A percentile compares a stretch with the other conserved stretches of the same genome.
These are phyloP conservation scores for Stigmatopora nigra DNA, from an alignment of 2,113 vertebrate genomes.

Conservation along the genomic window DNA sequence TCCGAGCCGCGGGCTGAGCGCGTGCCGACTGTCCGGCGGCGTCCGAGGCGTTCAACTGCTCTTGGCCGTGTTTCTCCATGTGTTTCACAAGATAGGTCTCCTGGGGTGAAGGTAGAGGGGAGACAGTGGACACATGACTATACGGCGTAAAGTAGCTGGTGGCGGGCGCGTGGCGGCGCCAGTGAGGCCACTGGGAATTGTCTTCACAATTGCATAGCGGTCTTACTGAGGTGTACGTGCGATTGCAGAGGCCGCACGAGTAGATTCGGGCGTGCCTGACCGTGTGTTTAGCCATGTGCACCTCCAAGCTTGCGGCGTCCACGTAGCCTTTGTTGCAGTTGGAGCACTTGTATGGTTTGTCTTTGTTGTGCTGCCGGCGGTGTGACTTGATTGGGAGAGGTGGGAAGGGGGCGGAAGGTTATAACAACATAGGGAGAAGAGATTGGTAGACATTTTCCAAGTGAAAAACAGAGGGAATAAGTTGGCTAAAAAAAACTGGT, in stretches of 20 bases:
- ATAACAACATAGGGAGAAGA: not conserved
- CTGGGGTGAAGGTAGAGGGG: constrained; percentile 67
- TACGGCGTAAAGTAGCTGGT: constrained; percentile 48
- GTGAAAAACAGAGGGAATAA: not conserved
- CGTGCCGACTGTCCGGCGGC: constrained; percentile 41
- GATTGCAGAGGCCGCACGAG: constrained; percentile 93
- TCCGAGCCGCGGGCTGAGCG: constrained; percentile 60
- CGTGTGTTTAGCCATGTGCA: constrained; percentile 92
- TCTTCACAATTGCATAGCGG: constrained; percentile 48
- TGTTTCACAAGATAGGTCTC: constrained; percentile 99
- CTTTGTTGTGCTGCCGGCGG: constrained; percentile 98
- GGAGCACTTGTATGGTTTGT: constrained; percentile 98
- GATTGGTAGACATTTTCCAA: not conserved
- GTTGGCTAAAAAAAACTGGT: too few species aligned
- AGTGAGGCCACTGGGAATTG: constrained; percentile 47
- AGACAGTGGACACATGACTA: constrained; percentile 54
- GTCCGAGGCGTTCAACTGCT: constrained; percentile 55
- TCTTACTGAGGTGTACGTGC: constrained; percentile 96
- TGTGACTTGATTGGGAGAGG: constrained; percentile 76
- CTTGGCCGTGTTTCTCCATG: constrained; percentile 97
- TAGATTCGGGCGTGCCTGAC: constrained; percentile 97
- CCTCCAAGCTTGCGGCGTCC: constrained; percentile 86
- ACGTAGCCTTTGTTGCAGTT: constrained; percentile 96
- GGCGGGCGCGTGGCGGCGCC: constrained; percentile 47
- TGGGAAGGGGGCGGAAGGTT: not conserved